phyloP scores from a whole-genome alignment of 1,140 invertebrate species.

The Tetraneura akinire region DNA sequence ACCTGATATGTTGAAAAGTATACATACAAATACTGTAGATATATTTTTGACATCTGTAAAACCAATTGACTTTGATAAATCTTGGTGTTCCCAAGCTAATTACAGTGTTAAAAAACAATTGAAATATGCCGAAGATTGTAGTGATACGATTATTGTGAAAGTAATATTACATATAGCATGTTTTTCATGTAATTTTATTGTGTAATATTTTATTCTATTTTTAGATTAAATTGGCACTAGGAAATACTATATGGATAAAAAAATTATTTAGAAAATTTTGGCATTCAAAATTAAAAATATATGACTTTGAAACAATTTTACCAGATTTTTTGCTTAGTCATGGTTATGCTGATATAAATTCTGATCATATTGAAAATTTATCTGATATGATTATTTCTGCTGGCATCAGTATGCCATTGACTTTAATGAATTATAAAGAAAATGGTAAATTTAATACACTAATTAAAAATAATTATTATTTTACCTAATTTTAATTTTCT shows the following conservation, averaged over 20 bases:
- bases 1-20: background rate
- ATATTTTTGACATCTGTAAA: slow-evolving; percentile 26
- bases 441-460: background rate
- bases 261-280: slow-evolving; percentile 24
- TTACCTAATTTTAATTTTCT: background rate
- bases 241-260: slow-evolving; percentile 20
- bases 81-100: background rate
- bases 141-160: slow-evolving; percentile 2
- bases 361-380: slow-evolving; percentile 9
- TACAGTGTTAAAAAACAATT: background rate
- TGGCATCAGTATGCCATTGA: background rate
- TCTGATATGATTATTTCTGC: background rate
- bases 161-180: background rate
- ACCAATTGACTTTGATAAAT: slow-evolving; percentile 32
- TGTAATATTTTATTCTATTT: background rate
- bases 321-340: background rate
- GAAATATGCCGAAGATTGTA: background rate
- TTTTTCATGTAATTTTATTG: background rate
- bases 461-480: background rate
- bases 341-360: slow-evolving; percentile 15
- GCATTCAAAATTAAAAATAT: background rate
- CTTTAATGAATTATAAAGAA: background rate
- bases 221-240: slow-evolving; percentile 31
- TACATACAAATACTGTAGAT: slow-evolving; percentile 13
- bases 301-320: background rate